These are phyloP conservation scores for Manis javanica DNA, from an alignment of 2,797 vertebrate species.

Conservation along the genomic window DNA sequence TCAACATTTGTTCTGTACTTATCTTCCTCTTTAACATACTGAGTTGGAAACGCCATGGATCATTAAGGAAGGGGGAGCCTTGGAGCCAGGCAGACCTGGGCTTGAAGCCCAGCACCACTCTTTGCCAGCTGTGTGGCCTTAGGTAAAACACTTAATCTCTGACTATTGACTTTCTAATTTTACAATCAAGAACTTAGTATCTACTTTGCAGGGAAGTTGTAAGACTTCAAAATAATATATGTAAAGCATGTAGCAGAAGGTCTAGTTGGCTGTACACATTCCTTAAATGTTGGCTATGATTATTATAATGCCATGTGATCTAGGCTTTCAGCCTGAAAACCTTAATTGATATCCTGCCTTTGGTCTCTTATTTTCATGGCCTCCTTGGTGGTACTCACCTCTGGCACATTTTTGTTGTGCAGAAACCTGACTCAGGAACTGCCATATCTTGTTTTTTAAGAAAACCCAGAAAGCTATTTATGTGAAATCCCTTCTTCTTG, in stretches of 20 bases:
- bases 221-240: neutral
- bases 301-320: neutral
- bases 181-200: neutral
- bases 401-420: neutral
- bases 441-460: neutral
- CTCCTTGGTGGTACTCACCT: neutral
- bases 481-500: neutral
- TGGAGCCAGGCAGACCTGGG: neutral
- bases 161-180: neutral
- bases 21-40: neutral
- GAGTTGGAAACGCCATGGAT: neutral
- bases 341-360: neutral
- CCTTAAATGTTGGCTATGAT: neutral
- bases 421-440: neutral
- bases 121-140: neutral
- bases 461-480: neutral
- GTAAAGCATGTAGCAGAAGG: neutral
- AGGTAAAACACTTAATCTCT: slow-evolving; percentile 2
- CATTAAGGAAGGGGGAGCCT: neutral
- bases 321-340: neutral
- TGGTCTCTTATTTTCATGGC: neutral
- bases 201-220: neutral
- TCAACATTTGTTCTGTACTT: neutral
- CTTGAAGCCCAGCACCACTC: neutral
- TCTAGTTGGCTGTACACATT: neutral